Evolutionary conservation across 2,113 vertebrate genomes (phyloP).

Genomic region (Tichodroma muraria): DNA sequence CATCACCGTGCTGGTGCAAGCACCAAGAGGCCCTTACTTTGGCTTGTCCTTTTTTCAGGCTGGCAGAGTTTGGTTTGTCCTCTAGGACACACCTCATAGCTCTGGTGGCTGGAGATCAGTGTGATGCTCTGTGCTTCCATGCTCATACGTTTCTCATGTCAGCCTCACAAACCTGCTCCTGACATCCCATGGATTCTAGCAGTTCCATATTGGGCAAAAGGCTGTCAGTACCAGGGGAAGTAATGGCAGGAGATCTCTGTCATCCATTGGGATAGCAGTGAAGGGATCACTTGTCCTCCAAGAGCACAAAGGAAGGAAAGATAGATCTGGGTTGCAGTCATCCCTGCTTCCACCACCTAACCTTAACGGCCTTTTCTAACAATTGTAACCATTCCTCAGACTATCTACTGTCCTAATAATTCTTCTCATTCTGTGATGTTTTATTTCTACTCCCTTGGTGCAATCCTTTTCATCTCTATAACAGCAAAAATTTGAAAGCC

Average conservation of each 20-base stretch:
- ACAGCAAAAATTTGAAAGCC: not conserved
- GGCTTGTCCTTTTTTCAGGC: not conserved
- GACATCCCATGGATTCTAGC: not conserved
- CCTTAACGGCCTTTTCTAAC: not conserved
- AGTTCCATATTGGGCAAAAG: not conserved
- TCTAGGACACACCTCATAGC: not conserved
- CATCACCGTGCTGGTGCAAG: not conserved
- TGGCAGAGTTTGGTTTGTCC: not conserved
- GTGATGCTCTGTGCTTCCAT: no score
- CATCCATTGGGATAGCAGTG: not conserved
- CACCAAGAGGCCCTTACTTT: not conserved
- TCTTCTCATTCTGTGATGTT: not conserved
- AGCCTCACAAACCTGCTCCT: not conserved
- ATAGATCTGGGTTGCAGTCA: not conserved
- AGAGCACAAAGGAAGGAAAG: not conserved
- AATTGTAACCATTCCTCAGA: not conserved
- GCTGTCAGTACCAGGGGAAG: not conserved
- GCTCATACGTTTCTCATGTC: not conserved
- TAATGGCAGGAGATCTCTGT: not conserved
- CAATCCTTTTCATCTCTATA: not conserved
- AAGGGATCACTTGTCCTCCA: not conserved
- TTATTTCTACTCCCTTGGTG: not conserved
- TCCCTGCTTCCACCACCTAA: not conserved
- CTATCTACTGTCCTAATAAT: not conserved
- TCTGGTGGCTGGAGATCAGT: rapidly evolving